Base-by-base conservation (phyloP, 2,888 invertebrate species). In the Meloe dianella region DNA sequence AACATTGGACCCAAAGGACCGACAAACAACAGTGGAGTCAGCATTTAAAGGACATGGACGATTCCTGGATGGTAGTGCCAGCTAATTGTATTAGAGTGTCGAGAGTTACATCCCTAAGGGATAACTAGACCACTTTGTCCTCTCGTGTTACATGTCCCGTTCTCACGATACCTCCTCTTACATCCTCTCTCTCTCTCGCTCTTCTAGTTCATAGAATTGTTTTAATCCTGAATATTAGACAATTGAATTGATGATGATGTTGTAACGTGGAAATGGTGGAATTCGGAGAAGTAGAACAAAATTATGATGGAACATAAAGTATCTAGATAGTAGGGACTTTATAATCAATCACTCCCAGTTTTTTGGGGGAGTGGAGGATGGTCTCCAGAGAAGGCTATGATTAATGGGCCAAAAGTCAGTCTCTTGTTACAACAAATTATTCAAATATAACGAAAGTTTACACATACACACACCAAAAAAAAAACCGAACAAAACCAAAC, bases 11-110 rank as follows among this genome's bases (percentile, higher is more conserved):
- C 68, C 68, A 63, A 20, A 68, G 68, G 68, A 68, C 63, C 57
- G 63, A 60, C 65, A 63, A 68, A 41, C 20, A 47, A 20, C 47
- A 54, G 35, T 59, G 56, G 57, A 63, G 63, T 61, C 64, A 47
- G 63, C 68, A 64, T 54, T 27, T 64, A 68, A 68, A 68, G 65
- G 68, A 68, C 68, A 68, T 59, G 61, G 58, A 51, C 51, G 51
- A 22, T 51, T 51, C 12, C 51, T 22, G 22, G 47, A 41, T 41
- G 47, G 20, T 47, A 47, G 47, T 47, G 47, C 20, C 10, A 20
- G 64, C 75, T 77, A 77, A 77, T 77, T 76, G 65, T 73, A 76
- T 77, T 76, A 77, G 70, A 73, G 70, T 65, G 71, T 74, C 72
- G 76, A 76, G 75, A 75, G 75, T 77, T 73, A 63, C 66, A 54